A percentile compares a stretch with the other conserved stretches of the same genome.
phyloP scores from a whole-genome alignment of 2,797 vertebrate genomes.

The Babyrousa celebensis region DNA sequence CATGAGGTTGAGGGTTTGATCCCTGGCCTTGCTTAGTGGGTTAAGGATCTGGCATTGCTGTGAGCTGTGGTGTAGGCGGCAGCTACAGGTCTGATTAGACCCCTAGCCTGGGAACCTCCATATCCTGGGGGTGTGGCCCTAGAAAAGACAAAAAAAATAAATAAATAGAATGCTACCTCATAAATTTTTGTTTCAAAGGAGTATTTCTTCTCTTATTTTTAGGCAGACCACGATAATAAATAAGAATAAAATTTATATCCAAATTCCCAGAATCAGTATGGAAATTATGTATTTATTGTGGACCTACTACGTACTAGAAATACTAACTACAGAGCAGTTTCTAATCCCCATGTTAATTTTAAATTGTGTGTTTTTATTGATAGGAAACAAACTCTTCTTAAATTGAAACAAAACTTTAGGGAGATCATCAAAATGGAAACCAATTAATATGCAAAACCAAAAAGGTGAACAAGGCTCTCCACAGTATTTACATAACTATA shows the following conservation, averaged over 20 bases:
- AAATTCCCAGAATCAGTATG: constrained; percentile 46
- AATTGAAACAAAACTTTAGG: constrained; percentile 47
- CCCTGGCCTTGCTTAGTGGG: no score
- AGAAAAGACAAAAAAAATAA: no score
- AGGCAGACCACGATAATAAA: neutral
- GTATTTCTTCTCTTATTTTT: neutral
- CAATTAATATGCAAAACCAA: constrained; percentile 38
- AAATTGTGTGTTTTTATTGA: constrained; percentile 8
- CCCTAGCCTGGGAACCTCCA: no score
- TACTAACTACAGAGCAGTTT: neutral
- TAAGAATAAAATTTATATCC: neutral
- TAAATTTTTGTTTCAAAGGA: constrained; percentile 53
- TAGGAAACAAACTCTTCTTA: constrained; percentile 24
- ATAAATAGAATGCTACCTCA: neutral
- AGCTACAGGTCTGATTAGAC: no score
- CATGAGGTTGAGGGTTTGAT: no score
- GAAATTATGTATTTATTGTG: neutral
- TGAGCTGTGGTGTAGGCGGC: no score
- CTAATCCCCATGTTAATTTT: neutral
- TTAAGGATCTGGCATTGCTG: no score
- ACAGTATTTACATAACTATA: neutral
- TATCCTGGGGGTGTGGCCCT: no score
- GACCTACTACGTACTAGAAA: constrained; percentile 22
- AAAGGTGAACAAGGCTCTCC: constrained; percentile 21
- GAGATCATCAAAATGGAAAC: constrained; percentile 56